These are phyloP conservation scores for Rhingia campestris DNA, from an alignment of 2,888 invertebrate genomes.

Conservation along the genomic window DNA sequence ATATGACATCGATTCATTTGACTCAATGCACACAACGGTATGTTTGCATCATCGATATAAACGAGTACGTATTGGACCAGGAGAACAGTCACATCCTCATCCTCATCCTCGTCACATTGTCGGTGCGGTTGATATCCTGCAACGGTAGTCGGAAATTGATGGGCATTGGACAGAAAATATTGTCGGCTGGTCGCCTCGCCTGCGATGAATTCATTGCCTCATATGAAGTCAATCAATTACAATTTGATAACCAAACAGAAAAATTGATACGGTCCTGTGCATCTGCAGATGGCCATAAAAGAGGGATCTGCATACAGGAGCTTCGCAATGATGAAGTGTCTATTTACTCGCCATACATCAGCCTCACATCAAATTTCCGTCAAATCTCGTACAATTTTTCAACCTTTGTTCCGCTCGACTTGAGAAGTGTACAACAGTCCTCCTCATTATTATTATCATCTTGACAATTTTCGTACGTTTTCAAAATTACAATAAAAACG, in stretches of 20 bases:
- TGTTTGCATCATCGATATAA: slow-evolving; percentile 65
- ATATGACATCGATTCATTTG: slow-evolving; percentile 73
- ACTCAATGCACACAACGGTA: slow-evolving; percentile 63
- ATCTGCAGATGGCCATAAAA: slow-evolving; percentile 48
- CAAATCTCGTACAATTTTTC: slow-evolving; percentile 52
- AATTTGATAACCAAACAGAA: slow-evolving; percentile 74
- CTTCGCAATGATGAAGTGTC: background rate
- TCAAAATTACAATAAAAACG: slow-evolving; percentile 80
- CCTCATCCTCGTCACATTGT: background rate
- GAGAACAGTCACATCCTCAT: slow-evolving; percentile 20
- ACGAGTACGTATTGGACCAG: slow-evolving; percentile 2
- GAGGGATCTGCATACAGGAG: slow-evolving; percentile 26
- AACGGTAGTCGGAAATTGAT: slow-evolving; percentile 71
- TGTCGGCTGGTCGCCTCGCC: slow-evolving; percentile 62
- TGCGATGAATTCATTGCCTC: slow-evolving; percentile 56
- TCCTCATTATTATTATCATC: slow-evolving; percentile 76
- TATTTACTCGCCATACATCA: background rate
- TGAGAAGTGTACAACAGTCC: slow-evolving; percentile 44
- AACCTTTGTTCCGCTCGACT: slow-evolving; percentile 50
- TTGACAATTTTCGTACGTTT: slow-evolving; percentile 79
- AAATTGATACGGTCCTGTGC: slow-evolving; percentile 9
- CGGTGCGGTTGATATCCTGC: slow-evolving; percentile 34
- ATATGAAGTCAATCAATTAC: slow-evolving; percentile 71
- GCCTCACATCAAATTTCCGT: slow-evolving; percentile 37
- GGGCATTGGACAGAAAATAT: slow-evolving; percentile 63